phyloP scores from a whole-genome alignment of 1,140 invertebrate genomes.

The Drosophila ercepeae region DNA sequence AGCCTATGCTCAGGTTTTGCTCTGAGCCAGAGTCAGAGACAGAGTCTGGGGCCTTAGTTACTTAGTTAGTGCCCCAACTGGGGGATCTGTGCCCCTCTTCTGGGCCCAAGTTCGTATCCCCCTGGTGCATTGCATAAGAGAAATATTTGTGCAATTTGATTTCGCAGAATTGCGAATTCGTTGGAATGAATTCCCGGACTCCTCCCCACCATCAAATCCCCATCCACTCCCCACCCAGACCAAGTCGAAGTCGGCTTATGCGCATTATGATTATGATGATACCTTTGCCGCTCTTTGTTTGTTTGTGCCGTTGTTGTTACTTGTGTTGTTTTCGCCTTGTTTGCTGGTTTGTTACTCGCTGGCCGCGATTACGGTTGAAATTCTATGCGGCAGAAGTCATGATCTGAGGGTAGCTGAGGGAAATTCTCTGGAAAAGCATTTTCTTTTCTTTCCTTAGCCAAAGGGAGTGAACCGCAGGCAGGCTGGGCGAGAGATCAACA shows the following conservation, averaged over 20 bases:
- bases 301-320: conserved; percentile 47
- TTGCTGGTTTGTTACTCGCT: conserved; percentile 80
- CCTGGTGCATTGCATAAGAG: conserved; percentile 73
- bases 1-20: not conserved
- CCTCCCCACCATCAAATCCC: not conserved
- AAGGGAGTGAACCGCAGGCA: conserved; percentile 7
- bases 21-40: conserved; percentile 3
- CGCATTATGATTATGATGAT: conserved; percentile 82
- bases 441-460: conserved; percentile 25
- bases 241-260: conserved; percentile 62
- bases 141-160: conserved; percentile 83
- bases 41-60: conserved; percentile 51
- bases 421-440: conserved; percentile 75
- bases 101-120: conserved; percentile 4
- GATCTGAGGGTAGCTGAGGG: conserved; percentile 68
- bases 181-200: conserved; percentile 73
- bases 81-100: conserved; percentile 53
- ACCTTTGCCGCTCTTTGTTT: conserved; percentile 59
- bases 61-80: conserved; percentile 69
- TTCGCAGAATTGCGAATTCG: conserved; percentile 82
- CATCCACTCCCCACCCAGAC: not conserved
- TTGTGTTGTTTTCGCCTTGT: conserved; percentile 78
- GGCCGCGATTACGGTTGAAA: conserved; percentile 76
- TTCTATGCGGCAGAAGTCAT: conserved; percentile 76
- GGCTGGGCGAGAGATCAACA: conserved; percentile 69